These are phyloP conservation scores for Dendrolimus pini DNA, from an alignment of 2,888 invertebrate genomes.

Conservation along the genomic window DNA sequence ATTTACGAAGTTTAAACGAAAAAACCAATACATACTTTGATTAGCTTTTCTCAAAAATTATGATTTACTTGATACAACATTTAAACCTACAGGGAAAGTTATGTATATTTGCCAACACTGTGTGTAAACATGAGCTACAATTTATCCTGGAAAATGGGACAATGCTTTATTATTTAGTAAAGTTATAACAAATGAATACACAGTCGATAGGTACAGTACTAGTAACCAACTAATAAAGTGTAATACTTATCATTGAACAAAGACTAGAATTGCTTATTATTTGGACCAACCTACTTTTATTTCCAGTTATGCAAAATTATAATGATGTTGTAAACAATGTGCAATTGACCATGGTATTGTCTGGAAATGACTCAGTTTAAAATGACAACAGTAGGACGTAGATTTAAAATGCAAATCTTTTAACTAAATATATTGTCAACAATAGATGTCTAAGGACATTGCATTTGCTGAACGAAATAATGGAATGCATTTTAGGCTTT, in stretches of 20 bases:
- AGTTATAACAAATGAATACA: too few species aligned
- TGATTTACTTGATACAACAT: too few species aligned
- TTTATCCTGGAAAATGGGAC: too few species aligned
- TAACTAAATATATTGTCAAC: not conserved
- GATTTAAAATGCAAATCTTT: not conserved
- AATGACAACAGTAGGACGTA: not conserved
- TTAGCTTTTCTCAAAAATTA: too few species aligned
- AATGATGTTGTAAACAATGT: not conserved
- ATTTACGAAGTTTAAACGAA: too few species aligned
- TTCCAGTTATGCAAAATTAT: not conserved
- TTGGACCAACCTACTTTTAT: not conserved
- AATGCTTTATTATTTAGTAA: too few species aligned
- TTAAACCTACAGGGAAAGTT: too few species aligned
- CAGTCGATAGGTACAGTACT: too few species aligned
- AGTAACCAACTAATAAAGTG: not conserved
- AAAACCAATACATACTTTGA: too few species aligned
- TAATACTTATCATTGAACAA: not conserved
- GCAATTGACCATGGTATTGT: constrained; percentile 5
- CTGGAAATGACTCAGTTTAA: constrained; percentile 5
- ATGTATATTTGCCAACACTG: too few species aligned
- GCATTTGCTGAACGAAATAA: not conserved
- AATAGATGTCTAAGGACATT: not conserved
- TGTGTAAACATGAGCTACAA: too few species aligned
- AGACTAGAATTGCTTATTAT: not conserved
- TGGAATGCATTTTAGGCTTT: too few species aligned